Base-by-base conservation (phyloP, 1,140 invertebrate species). In the Ostrea denselamellosa region DNA sequence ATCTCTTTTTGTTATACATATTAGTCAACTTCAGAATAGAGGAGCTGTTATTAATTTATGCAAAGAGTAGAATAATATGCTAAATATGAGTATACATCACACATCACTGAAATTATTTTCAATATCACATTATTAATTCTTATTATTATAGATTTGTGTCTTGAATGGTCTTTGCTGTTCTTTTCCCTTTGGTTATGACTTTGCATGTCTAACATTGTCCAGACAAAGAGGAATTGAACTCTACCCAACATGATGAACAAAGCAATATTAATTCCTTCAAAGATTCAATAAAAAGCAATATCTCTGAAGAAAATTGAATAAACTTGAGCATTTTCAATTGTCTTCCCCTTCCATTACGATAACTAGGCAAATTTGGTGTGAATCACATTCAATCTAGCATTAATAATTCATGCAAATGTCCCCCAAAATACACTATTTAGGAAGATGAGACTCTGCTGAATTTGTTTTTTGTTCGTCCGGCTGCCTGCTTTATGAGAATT, bases 371-470 rank as follows among this genome's bases (percentile, higher is more conserved):
- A 77, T 77, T 77, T 77, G 68, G 68, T 77, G 68, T 77, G 68
- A 77, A 77, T 77, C 68, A 77, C 68, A 77, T 77, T 77, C 68
- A 77, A 77, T 77, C 68, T 28, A 77, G 68, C 68, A 77, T 77
- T 77, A 77, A 77, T 77, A 77, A 77, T 77, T 77, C 68, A 77
- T 77, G 68, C 68, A 77, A 77, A 77, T 77, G 68, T 77, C 68
- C 68, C 68, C 68, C 22, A 77, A 77, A 77, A 77, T 77, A 77
- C 68, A 77, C 68, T 77, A 77, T 77, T 77, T 77, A 77, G 68
- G 68, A 77, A 77, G 68, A 77, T 14, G 68, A 77, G 68, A 25
- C 68, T 25, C 68, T 28, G 25, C 22, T 28, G 68, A 77, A 77
- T 77, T 77, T 77, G 68, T 77, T 77, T 77, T 77, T 77, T 77